A percentile compares a stretch with the other conserved stretches of the same genome.
Evolutionary conservation across 2,888 invertebrate species (phyloP).

Genomic region (Leucophenga montana): DNA sequence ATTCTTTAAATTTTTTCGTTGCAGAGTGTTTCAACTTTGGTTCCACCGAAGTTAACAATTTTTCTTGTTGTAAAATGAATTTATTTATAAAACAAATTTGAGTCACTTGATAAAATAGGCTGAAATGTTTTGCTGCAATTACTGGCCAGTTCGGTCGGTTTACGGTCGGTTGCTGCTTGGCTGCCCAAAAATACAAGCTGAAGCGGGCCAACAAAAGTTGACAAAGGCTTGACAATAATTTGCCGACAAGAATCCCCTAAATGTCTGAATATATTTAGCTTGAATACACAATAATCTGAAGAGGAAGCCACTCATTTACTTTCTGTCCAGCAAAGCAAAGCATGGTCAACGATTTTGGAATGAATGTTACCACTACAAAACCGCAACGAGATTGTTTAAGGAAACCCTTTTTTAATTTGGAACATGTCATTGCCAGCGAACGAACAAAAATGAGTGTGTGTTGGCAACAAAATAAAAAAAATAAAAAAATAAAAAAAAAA

Average conservation of each 20-base stretch:
- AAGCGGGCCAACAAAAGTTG: not conserved
- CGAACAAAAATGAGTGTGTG: not conserved
- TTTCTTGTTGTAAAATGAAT: not conserved
- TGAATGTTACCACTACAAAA: conserved; percentile 42
- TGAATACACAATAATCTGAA: conserved; percentile 21
- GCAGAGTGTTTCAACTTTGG: not conserved
- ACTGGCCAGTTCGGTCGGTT: conserved; percentile 31
- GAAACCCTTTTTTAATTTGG: conserved; percentile 66
- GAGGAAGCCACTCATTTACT: not conserved
- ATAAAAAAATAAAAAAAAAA: conserved; percentile 58
- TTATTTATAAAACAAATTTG: not conserved
- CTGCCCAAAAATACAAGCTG: not conserved
- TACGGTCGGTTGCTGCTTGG: no score
- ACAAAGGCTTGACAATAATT: conserved; percentile 9
- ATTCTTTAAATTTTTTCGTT: no score
- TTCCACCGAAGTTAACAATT: not conserved
- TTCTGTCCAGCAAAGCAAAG: not conserved
- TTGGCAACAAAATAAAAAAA: conserved; percentile 53
- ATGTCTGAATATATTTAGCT: conserved; percentile 27
- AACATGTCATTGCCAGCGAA: conserved; percentile 63
- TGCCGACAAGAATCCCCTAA: conserved; percentile 17
- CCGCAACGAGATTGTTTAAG: conserved; percentile 63
- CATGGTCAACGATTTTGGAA: not conserved
- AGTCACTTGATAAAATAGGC: conserved; percentile 50
- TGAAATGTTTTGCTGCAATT: conserved; percentile 59